Evolutionary conservation across 64 coral and sea anemone species (phyloP).

Genomic region (Anthopleura sola): DNA sequence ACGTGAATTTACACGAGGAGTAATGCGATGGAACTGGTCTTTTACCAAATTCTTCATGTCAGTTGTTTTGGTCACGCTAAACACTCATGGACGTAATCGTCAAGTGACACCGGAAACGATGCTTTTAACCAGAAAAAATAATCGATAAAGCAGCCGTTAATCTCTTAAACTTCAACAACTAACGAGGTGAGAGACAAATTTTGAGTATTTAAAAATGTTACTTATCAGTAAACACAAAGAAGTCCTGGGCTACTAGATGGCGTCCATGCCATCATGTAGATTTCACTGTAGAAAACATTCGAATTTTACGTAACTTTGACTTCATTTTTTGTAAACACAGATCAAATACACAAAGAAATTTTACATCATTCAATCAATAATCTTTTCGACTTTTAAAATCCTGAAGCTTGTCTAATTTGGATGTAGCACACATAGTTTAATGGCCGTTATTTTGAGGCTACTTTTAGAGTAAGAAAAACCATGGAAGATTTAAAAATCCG

Average conservation of each 20-base stretch:
- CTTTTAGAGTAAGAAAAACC: too few relatives aligned
- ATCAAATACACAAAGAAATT: neutral
- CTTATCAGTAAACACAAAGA: neutral
- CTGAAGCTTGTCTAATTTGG: neutral
- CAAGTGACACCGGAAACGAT: constrained; percentile 18
- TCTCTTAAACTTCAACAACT: neutral
- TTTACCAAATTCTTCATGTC: neutral
- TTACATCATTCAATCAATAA: neutral
- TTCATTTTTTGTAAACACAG: neutral
- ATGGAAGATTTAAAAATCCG: too few relatives aligned
- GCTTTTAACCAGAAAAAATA: neutral
- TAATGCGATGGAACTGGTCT: neutral
- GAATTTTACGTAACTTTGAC: neutral
- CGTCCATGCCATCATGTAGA: neutral
- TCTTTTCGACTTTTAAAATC: neutral
- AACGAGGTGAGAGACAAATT: neutral
- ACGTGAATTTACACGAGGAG: neutral
- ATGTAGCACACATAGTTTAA: constrained; percentile 13
- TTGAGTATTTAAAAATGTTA: neutral
- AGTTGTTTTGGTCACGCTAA: neutral
- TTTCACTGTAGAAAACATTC: neutral
- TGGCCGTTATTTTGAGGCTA: too few relatives aligned
- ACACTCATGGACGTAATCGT: neutral
- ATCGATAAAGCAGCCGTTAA: neutral
- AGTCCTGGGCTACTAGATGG: neutral